Conservation (phyloP, 2,888 invertebrate genomes). For the Eudemis profundana region DNA sequence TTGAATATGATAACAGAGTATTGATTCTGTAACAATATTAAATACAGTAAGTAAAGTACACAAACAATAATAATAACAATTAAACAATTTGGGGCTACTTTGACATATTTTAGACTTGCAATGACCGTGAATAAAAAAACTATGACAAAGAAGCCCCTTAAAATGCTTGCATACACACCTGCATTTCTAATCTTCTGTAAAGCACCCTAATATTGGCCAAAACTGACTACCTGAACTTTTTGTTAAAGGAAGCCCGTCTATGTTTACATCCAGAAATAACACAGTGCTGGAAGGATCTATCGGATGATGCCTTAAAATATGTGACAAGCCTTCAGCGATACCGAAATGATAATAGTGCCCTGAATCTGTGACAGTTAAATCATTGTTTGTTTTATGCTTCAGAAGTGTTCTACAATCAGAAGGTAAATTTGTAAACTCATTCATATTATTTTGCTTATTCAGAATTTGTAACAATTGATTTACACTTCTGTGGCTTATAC, state of each 20-base stretch:
- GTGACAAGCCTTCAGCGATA: conserved; percentile 12
- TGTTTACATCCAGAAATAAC: conserved; percentile 8
- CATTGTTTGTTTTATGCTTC: background rate
- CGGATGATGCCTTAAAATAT: conserved; percentile 13
- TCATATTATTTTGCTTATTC: conserved; percentile 8
- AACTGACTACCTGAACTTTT: no score
- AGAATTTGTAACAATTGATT: conserved; percentile 2
- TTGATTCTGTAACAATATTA: no score
- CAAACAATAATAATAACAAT: no score
- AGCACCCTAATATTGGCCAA: no score
- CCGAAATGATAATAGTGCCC: conserved; percentile 11
- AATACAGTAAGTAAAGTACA: no score
- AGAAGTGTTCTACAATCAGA: conserved; percentile 17
- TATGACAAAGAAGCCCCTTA: no score
- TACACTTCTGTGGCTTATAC: conserved; percentile 3
- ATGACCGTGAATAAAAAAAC: no score
- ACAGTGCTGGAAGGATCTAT: background rate
- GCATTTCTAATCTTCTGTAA: no score
- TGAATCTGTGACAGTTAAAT: conserved; percentile 6
- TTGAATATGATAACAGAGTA: no score
- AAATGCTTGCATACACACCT: no score
- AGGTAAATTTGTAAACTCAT: conserved; percentile 1
- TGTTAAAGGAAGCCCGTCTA: background rate
- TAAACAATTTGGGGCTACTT: no score
- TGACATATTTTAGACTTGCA: no score